Evolutionary conservation across 2,113 vertebrate genomes (phyloP).

Genomic region (Seriola quinqueradiata): DNA sequence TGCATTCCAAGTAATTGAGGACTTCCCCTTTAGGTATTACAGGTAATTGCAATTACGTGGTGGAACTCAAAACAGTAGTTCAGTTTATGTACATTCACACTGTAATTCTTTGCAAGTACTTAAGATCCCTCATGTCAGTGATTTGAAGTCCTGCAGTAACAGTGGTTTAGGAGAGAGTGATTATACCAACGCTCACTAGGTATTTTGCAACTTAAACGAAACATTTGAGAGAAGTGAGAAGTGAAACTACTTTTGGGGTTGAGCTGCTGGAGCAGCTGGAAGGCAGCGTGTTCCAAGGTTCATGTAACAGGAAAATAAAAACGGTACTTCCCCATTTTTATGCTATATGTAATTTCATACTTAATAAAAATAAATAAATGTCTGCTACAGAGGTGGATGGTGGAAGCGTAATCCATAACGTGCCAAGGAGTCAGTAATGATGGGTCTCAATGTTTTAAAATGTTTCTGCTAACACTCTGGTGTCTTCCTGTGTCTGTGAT

Average conservation of each 20-base stretch:
- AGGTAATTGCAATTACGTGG: slow-evolving; percentile 41
- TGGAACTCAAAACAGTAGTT: slow-evolving; percentile 35
- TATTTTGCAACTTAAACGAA: slow-evolving; percentile 85
- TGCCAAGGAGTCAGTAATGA: slow-evolving; percentile 18
- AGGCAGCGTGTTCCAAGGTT: slow-evolving; percentile 75
- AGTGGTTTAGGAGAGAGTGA: slow-evolving; percentile 72
- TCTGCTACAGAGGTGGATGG: slow-evolving; percentile 4
- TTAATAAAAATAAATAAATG: slow-evolving; percentile 33
- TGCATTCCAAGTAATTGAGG: slow-evolving; percentile 55
- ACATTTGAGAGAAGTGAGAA: slow-evolving; percentile 77
- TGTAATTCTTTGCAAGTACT: slow-evolving; percentile 32
- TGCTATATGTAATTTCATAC: slow-evolving; percentile 65
- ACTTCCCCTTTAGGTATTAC: slow-evolving; percentile 56
- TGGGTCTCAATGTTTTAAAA: slow-evolving; percentile 20
- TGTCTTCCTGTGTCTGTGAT: slow-evolving; percentile 2
- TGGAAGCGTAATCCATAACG: neutral
- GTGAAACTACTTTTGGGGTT: slow-evolving; percentile 81
- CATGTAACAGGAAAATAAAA: slow-evolving; percentile 85
- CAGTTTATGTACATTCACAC: slow-evolving; percentile 15
- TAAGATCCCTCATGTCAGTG: slow-evolving; percentile 19
- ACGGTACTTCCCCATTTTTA: slow-evolving; percentile 82
- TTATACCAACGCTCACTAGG: slow-evolving; percentile 62
- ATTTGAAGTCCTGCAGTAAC: slow-evolving; percentile 22
- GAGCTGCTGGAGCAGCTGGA: slow-evolving; percentile 82
- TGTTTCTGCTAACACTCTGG: neutral